Evolutionary conservation across 2,888 invertebrate species (phyloP).

Genomic region (Leptarthrus brevirostris): DNA sequence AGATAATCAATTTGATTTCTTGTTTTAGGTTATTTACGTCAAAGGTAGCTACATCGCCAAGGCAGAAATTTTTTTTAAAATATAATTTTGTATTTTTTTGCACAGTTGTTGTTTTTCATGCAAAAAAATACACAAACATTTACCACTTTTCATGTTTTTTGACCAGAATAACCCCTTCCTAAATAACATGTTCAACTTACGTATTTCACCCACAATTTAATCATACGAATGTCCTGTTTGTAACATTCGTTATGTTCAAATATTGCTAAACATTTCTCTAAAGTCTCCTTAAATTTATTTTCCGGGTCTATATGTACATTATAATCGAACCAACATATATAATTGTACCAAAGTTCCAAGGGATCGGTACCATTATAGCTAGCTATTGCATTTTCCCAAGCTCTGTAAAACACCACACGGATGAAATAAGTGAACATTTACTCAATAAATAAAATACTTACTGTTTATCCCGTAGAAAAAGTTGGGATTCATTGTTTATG

Average conservation of each 20-base stretch:
- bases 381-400: conserved; percentile 85
- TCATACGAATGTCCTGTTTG: conserved; percentile 86
- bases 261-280: conserved; percentile 84
- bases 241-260: conserved; percentile 87
- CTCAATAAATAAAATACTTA: conserved; percentile 47
- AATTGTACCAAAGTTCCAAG: conserved; percentile 88
- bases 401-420: conserved; percentile 69
- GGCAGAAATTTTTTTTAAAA: too few relatives aligned
- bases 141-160: neutral
- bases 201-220: conserved; percentile 93
- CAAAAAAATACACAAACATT: conserved; percentile 3
- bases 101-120: too few relatives aligned
- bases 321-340: conserved; percentile 93
- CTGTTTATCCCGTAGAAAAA: conserved; percentile 65
- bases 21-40: too few relatives aligned
- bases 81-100: too few relatives aligned
- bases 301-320: conserved; percentile 80
- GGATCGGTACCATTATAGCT: conserved; percentile 90
- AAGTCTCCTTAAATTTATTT: conserved; percentile 87
- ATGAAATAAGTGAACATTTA: neutral
- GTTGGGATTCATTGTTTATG: conserved; percentile 57
- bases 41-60: too few relatives aligned
- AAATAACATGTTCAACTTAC: too few relatives aligned
- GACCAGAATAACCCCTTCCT: too few relatives aligned
- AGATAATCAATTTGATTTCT: too few relatives aligned